Percentiles rank a stretch among this genome's conserved stretches.
phyloP scores from a whole-genome alignment of 2,888 invertebrate species.

The Chaetogeoica ovagalla region DNA sequence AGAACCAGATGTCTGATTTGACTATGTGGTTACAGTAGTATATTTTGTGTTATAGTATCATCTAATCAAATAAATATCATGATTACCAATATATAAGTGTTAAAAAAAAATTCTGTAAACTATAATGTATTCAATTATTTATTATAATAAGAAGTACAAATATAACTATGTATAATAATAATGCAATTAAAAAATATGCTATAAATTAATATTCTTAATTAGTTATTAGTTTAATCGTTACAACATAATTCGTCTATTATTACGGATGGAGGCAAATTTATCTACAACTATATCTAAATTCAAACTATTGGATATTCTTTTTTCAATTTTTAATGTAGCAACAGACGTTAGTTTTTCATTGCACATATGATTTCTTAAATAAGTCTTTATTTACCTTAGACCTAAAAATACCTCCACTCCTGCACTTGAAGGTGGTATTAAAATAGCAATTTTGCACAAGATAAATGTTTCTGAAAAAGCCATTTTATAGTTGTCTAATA shows the following conservation, averaged over 20 bases:
- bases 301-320: conserved; percentile 28
- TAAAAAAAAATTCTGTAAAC: no score
- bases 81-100: no score
- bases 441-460: not conserved
- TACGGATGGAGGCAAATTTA: conserved; percentile 8
- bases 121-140: no score
- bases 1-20: no score
- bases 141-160: no score
- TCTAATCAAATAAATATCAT: no score
- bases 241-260: not conserved
- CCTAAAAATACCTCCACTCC: not conserved
- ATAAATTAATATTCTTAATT: no score
- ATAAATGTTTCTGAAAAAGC: conserved; percentile 21
- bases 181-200: no score
- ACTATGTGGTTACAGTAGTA: no score
- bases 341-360: conserved; percentile 19
- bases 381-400: not conserved
- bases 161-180: no score
- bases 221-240: not conserved
- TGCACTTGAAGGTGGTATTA: not conserved
- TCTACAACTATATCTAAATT: conserved; percentile 33
- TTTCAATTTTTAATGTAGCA: conserved; percentile 6
- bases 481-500: conserved; percentile 24
- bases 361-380: conserved; percentile 8
- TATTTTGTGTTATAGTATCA: no score